These are phyloP conservation scores for Meloidogyne floridensis DNA, from an alignment of 1,140 invertebrate species.

Conservation along the genomic window DNA sequence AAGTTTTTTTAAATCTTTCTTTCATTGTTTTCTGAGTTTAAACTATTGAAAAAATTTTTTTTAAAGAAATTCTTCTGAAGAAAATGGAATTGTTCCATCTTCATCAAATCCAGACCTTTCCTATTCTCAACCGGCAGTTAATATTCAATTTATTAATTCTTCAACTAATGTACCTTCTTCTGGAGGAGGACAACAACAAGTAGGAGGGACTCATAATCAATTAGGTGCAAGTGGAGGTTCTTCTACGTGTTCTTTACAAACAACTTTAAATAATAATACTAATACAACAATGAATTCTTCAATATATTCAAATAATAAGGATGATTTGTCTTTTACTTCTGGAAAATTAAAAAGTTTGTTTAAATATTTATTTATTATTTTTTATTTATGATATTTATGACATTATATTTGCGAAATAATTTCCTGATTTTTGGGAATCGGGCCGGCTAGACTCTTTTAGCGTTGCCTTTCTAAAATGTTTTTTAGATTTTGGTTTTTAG, in stretches of 20 bases:
- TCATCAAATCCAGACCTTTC: neutral
- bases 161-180: neutral
- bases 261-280: neutral
- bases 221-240: constrained; percentile 16
- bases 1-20: too few relatives aligned
- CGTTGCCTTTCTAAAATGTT: too few relatives aligned
- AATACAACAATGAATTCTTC: constrained; percentile 3
- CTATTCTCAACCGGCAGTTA: constrained; percentile 26
- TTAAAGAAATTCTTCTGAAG: constrained; percentile 9
- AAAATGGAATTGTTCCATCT: neutral
- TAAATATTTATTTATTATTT: neutral
- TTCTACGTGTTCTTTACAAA: neutral
- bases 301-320: constrained; percentile 2
- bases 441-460: too few relatives aligned
- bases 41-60: neutral
- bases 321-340: neutral
- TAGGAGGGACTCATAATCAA: neutral
- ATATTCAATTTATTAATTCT: constrained; percentile 22
- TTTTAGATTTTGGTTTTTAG: too few relatives aligned
- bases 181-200: neutral
- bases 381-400: neutral
- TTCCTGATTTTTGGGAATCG: too few relatives aligned
- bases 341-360: constrained; percentile 4
- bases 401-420: too few relatives aligned
- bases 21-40: too few relatives aligned